Base-by-base conservation (phyloP, 2,888 invertebrate genomes). In the Pedicia rivosa region DNA sequence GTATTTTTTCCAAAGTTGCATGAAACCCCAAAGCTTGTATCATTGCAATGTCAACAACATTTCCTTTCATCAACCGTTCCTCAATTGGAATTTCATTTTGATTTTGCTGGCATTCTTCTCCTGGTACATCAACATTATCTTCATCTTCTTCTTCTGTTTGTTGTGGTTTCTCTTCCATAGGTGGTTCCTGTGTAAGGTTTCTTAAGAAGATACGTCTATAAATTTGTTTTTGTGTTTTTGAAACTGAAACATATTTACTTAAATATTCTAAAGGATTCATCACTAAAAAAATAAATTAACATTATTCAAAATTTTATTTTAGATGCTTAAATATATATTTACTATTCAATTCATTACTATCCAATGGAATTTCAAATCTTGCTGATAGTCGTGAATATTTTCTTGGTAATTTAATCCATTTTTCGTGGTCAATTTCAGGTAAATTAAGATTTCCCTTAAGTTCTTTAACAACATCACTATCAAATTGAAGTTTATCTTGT, bases 301-400 rank as follows among this genome's bases (percentile, higher is more conserved):
- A n/a, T 22, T 35, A 14, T 37, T 15, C 6, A 9, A 10, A 15
- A 25, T n/a, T 13, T 24, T 16, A 19, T 12, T 27, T 12, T 24
- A 9, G 3, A 14, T 24, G 12, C 9, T 17, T 8, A 12, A 20
- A 15, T 30, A 12, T 35, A n/a, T 9, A 42, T 47, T 46, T 54
- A 67, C 68, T 59, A 40, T 58, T 55, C 16, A 77, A 55, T 40
- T 61, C 62, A 32, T 62, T 55, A 36, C 73, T 65, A 48, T 81
- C 75, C 42, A 84, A 66, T 1, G 82, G 81, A 36, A 87, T 59
- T 44, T 80, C 72, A 54, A 86, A 86, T 44, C 79, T 68, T 0
- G 79, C 77, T 43, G 72, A 77, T 26, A 74, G 71, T 27, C 83
- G 67, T 0, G 77, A 74, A 56, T 82, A 83, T n/a, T 76, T 72